Conservation (phyloP, 2,797 vertebrate species). For the Ceryle rudis region DNA sequence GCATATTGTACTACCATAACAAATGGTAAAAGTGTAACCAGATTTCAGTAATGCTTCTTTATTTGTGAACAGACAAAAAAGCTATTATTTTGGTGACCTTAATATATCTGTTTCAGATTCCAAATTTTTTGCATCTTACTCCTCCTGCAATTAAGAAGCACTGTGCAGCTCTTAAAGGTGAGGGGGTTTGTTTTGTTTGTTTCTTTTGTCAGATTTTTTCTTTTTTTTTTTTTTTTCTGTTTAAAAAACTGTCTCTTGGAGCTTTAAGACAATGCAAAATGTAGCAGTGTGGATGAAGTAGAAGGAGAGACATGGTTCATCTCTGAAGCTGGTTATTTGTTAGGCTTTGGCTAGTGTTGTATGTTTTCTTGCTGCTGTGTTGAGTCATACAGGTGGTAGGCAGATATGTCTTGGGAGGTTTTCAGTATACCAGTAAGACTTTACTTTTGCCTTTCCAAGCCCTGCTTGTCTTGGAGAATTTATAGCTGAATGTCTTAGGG, state of each 20-base stretch:
- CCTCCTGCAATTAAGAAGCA: constrained; percentile 94
- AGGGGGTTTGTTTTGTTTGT: not conserved
- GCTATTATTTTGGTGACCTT: not conserved
- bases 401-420: not conserved
- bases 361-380: not conserved
- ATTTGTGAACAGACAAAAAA: not conserved
- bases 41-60: not conserved
- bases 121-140: constrained; percentile 97
- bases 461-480: not conserved
- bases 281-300: not conserved
- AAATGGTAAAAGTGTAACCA: not conserved
- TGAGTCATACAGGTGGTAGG: not conserved
- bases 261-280: not conserved
- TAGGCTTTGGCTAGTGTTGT: not conserved
- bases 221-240: not conserved
- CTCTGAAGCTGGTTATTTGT: not conserved
- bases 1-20: not conserved
- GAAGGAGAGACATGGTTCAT: not conserved
- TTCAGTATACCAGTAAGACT: not conserved
- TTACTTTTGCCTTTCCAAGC: not conserved
- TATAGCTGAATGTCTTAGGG: not conserved
- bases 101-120: constrained; percentile 84
- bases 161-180: constrained; percentile 92
- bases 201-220: not conserved
- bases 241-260: not conserved